Conservation (phyloP, 2,113 vertebrate species). For the Bufo gargarizans region DNA sequence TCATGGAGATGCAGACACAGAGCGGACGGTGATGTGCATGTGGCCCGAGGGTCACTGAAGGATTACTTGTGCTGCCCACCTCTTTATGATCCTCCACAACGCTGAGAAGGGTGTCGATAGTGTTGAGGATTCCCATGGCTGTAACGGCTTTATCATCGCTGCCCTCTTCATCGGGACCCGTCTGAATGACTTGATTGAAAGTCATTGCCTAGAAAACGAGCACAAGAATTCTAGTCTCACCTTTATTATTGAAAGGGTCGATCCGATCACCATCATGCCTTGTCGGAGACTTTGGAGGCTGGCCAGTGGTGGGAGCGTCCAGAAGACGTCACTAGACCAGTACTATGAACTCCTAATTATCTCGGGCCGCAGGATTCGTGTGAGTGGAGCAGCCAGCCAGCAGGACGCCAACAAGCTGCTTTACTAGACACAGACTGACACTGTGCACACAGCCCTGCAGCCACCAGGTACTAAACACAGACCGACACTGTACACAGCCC, state of each 20-base stretch:
- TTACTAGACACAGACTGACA: conserved; percentile 75
- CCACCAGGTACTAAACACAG: too few relatives aligned
- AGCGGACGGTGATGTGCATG: too few relatives aligned
- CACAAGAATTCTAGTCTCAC: background rate
- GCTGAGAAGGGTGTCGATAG: conserved; percentile 96
- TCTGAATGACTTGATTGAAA: conserved; percentile 99
- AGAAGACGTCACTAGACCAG: conserved; percentile 74
- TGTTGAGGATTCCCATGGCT: conserved; percentile 99
- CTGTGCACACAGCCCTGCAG: conserved; percentile 69
- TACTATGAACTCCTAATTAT: conserved; percentile 79
- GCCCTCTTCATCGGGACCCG: conserved; percentile 95
- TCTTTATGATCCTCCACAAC: conserved; percentile 99
- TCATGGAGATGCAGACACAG: too few relatives aligned
- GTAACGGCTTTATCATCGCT: conserved; percentile 99
- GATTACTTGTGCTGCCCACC: conserved; percentile 71
- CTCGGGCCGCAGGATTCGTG: conserved; percentile 72
- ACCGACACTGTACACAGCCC: too few relatives aligned
- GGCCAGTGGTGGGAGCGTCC: conserved; percentile 70
- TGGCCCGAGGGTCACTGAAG: too few relatives aligned
- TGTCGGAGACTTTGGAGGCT: conserved; percentile 77
- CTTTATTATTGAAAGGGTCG: too few relatives aligned
- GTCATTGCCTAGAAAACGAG: conserved; percentile 88
- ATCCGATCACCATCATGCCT: background rate
- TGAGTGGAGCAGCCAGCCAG: conserved; percentile 70
- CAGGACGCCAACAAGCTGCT: conserved; percentile 71